Percentiles rank a stretch among this genome's conserved stretches.
These are phyloP conservation scores for Silurus aristotelis DNA, from an alignment of 2,797 vertebrate genomes.

Conservation along the genomic window DNA sequence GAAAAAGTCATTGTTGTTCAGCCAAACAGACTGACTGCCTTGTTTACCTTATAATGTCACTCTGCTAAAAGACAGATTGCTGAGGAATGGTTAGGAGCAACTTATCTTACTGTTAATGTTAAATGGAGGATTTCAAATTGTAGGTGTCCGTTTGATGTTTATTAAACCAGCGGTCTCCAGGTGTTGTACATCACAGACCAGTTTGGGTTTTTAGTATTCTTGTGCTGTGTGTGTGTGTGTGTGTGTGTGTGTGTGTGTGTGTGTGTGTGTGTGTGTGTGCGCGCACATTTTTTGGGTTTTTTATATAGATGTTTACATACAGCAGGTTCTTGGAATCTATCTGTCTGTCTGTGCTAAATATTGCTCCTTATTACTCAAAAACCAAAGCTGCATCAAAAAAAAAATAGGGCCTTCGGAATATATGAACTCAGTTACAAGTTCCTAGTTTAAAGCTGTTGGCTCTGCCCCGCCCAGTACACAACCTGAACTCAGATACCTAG, in stretches of 20 bases:
- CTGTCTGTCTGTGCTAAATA: background rate
- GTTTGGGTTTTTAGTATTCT: too few relatives aligned
- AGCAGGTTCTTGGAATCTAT: background rate
- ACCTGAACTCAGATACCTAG: background rate
- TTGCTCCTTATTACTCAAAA: background rate
- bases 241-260: too few relatives aligned
- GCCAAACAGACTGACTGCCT: background rate
- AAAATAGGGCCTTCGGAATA: background rate
- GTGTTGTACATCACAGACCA: too few relatives aligned
- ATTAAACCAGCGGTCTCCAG: background rate
- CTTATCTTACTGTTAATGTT: slow-evolving; percentile 1
- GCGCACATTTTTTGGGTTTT: too few relatives aligned
- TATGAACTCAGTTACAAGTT: background rate
- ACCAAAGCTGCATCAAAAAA: background rate
- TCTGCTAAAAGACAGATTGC: background rate
- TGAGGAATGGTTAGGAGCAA: background rate
- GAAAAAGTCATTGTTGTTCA: background rate
- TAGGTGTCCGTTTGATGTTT: background rate
- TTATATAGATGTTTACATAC: too few relatives aligned
- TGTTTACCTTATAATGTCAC: background rate
- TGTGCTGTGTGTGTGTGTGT: too few relatives aligned
- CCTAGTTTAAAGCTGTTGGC: background rate
- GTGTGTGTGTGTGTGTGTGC: too few relatives aligned
- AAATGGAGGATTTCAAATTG: slow-evolving; percentile 9
- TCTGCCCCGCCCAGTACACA: background rate